A percentile compares a stretch with the other conserved stretches of the same genome.
Conservation (phyloP, 2,888 invertebrate species). For the Nasonia oneida region DNA sequence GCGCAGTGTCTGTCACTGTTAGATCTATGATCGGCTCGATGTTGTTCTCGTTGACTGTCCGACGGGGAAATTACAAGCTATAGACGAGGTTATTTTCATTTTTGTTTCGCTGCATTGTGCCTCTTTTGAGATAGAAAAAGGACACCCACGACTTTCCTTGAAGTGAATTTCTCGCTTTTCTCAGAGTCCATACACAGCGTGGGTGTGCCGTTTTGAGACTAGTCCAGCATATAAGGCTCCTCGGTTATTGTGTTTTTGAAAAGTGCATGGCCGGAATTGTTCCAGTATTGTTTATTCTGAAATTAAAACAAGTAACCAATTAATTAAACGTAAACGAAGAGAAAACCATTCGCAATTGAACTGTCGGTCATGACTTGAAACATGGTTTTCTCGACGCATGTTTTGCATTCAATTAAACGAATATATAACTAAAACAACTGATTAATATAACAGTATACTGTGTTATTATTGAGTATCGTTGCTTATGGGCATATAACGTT, state of each 20-base stretch:
- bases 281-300: background rate
- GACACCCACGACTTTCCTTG: background rate
- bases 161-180: background rate
- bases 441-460: background rate
- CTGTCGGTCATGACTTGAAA: background rate
- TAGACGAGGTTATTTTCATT: background rate
- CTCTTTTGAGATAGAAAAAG: background rate
- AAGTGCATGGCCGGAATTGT: slow-evolving; percentile 40
- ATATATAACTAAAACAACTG: background rate
- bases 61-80: background rate
- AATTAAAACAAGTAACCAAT: slow-evolving; percentile 13
- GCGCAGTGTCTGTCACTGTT: background rate
- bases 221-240: background rate
- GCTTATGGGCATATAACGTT: background rate
- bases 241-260: background rate
- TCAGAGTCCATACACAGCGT: background rate
- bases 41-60: background rate
- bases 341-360: slow-evolving; percentile 22
- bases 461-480: background rate
- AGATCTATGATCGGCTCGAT: background rate
- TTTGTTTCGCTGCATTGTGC: background rate
- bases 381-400: slow-evolving; percentile 45
- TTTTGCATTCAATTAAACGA: slow-evolving; percentile 20
- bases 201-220: slow-evolving; percentile 8
- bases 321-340: background rate